Base-by-base conservation (phyloP, 2,797 vertebrate species). In the Pampus argenteus region DNA sequence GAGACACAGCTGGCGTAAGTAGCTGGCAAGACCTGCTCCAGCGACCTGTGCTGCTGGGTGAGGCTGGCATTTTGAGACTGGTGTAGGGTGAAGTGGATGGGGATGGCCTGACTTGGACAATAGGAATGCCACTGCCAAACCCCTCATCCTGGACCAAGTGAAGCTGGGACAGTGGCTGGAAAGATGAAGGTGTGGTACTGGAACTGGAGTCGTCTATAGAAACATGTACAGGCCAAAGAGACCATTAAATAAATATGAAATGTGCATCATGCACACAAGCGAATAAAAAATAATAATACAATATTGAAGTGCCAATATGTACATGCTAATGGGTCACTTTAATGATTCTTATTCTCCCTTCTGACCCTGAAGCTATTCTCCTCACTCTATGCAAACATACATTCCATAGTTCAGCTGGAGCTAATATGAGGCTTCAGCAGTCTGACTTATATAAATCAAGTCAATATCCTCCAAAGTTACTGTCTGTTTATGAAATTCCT, bases 161-260 rank as follows among this genome's bases (percentile, higher is more conserved):
- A 45, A 60, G 95, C 72, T 95, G 95, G 20, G 87, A 29, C 82
- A 95, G 94, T 44, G 95, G 94, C 69, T 95, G 96, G 63, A 90
- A 72, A 71, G 95, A 96, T 15, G 94, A 94, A 48, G 95, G 94
- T 0, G 95, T 94, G 80, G 95, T 95, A 74, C 96, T 97, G 80
- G 96, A 97, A 55, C 95, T 95, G 82, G 96, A 97, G 83, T 97
- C 96, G 88, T 98, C 98, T 98, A 88, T 20, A 18, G 52, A 42
- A 28, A 60, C 29, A 81, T 2, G 72, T 0, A 36, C 3, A 48
- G 40, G n/a, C 9, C n/a, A 22, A 50, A 22, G 17, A 34, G 57
- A 52, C 18, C 29, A 31, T 20, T 29, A 7, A 4, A 34, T 28
- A 14, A 23, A 9, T 18, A 23, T 20, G 0, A 52, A 18, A 25